These are phyloP conservation scores for Drosophila azteca DNA, from an alignment of 1,140 invertebrate genomes.

Conservation along the genomic window DNA sequence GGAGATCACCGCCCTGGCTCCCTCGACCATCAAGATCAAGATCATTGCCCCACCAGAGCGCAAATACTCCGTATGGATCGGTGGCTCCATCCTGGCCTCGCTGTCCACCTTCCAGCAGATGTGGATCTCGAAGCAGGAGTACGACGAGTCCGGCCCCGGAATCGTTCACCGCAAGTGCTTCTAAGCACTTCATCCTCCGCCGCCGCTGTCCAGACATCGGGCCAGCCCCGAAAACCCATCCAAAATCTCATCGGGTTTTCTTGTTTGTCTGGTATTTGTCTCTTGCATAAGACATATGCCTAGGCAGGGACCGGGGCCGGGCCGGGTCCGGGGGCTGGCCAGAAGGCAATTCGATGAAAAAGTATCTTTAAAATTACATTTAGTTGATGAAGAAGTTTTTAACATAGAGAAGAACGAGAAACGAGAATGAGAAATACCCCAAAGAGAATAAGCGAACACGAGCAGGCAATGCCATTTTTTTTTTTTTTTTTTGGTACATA, in stretches of 20 bases:
- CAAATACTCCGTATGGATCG: constrained; percentile 95
- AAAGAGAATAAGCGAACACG: constrained; percentile 51
- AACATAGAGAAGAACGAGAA: constrained; percentile 33
- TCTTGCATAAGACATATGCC: constrained; percentile 24
- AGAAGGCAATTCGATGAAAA: constrained; percentile 47
- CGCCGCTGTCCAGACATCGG: constrained; percentile 30
- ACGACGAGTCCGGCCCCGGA: constrained; percentile 89
- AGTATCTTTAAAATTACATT: constrained; percentile 81
- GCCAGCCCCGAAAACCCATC: constrained; percentile 23
- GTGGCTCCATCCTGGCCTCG: constrained; percentile 91
- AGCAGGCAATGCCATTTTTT: constrained; percentile 68
- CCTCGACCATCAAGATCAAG: constrained; percentile 97
- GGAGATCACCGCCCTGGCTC: constrained; percentile 94
- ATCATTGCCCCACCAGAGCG: constrained; percentile 96
- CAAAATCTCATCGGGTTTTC: constrained; percentile 56
- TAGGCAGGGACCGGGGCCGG: constrained; percentile 14
- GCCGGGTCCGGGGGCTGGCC: not conserved
- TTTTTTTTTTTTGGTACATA: constrained; percentile 46
- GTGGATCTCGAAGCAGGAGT: constrained; percentile 93
- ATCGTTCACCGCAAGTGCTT: constrained; percentile 90
- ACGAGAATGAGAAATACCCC: constrained; percentile 30
- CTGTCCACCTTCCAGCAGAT: constrained; percentile 93
- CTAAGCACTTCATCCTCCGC: constrained; percentile 83
- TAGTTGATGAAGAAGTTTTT: constrained; percentile 76
- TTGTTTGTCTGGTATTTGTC: constrained; percentile 33